Evolutionary conservation across 2,797 vertebrate genomes (phyloP).

Genomic region (Euthynnus affinis): DNA sequence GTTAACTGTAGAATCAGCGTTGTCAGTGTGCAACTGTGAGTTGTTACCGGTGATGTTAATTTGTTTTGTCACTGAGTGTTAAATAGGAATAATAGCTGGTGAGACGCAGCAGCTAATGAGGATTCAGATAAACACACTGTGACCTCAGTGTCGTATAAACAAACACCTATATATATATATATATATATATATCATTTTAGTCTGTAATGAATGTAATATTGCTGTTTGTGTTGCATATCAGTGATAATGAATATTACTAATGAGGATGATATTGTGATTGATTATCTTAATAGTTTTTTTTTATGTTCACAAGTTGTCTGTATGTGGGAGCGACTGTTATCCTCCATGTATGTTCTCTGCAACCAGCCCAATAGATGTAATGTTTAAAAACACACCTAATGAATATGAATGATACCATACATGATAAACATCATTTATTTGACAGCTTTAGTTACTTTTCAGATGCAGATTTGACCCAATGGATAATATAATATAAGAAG

Average conservation of each 20-base stretch:
- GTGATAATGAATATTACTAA: neutral
- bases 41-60: neutral
- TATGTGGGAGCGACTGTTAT: neutral
- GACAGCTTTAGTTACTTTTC: too few species aligned
- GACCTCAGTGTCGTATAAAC: neutral
- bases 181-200: too few species aligned
- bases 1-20: neutral
- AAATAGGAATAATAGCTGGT: neutral
- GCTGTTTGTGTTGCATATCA: too few species aligned
- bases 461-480: too few species aligned
- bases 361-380: too few species aligned
- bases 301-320: neutral
- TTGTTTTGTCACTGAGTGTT: neutral
- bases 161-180: too few species aligned
- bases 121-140: neutral
- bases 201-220: too few species aligned
- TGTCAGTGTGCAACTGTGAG: neutral
- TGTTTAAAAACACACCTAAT: too few species aligned
- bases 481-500: too few species aligned
- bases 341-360: neutral
- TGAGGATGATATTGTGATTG: neutral
- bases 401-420: neutral
- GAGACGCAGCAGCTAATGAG: neutral
- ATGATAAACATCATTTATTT: too few species aligned
- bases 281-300: neutral